These are phyloP conservation scores for Sesamia nonagrioides DNA, from an alignment of 1,140 invertebrate species.

Conservation along the genomic window DNA sequence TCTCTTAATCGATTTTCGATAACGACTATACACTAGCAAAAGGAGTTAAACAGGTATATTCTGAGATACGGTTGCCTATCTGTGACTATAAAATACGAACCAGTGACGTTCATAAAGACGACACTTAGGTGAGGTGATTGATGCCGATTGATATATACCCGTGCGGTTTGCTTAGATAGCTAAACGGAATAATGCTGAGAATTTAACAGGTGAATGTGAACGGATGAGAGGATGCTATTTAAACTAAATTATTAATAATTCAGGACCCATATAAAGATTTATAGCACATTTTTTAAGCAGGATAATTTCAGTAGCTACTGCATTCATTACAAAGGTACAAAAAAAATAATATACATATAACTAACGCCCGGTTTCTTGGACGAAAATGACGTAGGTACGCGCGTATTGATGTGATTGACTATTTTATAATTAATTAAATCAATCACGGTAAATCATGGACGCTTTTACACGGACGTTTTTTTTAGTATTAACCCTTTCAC, in stretches of 20 bases:
- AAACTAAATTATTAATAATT: background rate
- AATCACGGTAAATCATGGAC: no score
- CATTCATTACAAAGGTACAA: no score
- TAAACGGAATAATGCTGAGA: background rate
- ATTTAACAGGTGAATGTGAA: background rate
- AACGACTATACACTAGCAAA: conserved; percentile 14
- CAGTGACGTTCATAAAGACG: conserved; percentile 31
- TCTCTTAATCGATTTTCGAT: conserved; percentile 15
- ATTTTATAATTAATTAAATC: no score
- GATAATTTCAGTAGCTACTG: no score
- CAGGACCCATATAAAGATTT: no score
- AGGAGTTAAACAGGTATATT: conserved; percentile 19
- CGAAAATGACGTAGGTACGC: no score
- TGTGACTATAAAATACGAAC: conserved; percentile 11
- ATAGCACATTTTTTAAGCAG: no score
- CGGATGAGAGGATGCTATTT: background rate
- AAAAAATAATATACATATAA: no score
- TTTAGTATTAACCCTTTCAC: no score
- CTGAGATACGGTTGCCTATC: background rate
- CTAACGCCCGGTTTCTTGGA: no score
- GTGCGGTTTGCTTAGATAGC: background rate
- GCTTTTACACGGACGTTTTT: no score
- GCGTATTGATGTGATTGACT: no score
- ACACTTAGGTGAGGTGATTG: conserved; percentile 12
- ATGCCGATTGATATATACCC: conserved; percentile 16